Evolutionary conservation across 2,113 vertebrate genomes (phyloP).

Genomic region (Panurus biarmicus): DNA sequence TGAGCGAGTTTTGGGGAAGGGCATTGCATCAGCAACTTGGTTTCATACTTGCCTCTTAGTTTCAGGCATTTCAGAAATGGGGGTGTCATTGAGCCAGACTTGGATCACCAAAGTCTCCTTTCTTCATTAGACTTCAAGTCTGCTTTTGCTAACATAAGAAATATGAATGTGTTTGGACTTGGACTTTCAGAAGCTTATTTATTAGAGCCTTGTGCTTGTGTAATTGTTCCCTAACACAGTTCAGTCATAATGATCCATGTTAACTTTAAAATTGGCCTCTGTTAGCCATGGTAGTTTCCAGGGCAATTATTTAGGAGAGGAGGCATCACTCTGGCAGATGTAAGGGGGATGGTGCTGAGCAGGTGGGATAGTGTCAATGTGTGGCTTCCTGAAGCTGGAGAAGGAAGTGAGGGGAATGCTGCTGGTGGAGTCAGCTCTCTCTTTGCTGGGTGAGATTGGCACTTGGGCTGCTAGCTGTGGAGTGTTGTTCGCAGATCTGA

Average conservation of each 20-base stretch:
- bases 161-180: background rate
- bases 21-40: background rate
- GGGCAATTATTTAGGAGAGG: background rate
- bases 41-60: background rate
- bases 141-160: background rate
- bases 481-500: slow-evolving; percentile 24
- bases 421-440: background rate
- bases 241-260: background rate
- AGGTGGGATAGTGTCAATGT: background rate
- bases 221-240: background rate
- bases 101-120: background rate
- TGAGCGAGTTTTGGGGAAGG: background rate
- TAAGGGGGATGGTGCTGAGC: background rate
- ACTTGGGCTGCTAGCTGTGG: background rate
- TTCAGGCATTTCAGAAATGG: background rate
- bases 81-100: background rate
- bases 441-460: background rate
- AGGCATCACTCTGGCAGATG: background rate
- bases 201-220: background rate
- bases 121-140: background rate
- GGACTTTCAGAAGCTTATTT: background rate
- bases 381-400: background rate
- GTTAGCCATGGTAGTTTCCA: background rate
- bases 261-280: background rate
- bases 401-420: background rate